phyloP scores from a whole-genome alignment of 2,797 vertebrate species.

The Acrossocheilus wenchowensis region DNA sequence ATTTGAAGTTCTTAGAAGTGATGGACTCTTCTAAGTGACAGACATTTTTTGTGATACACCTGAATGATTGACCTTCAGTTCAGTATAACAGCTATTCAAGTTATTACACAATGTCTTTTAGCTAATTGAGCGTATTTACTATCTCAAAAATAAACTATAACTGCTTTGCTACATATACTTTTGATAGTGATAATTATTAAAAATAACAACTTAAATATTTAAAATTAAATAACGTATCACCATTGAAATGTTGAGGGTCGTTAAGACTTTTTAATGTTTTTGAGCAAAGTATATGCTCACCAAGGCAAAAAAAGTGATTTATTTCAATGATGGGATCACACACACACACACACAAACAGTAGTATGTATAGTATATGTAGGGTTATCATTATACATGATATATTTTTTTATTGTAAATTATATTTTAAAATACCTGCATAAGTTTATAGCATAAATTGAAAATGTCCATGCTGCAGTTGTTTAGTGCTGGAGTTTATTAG shows the following conservation, averaged over 20 bases:
- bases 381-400: neutral
- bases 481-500: neutral
- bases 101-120: neutral
- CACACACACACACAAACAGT: neutral
- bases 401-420: neutral
- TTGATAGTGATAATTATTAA: neutral
- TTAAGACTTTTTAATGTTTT: neutral
- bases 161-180: neutral
- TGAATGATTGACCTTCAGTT: constrained; percentile 10
- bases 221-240: neutral
- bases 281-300: neutral
- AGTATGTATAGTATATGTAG: neutral
- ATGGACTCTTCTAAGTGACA: constrained; percentile 16
- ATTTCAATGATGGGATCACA: neutral
- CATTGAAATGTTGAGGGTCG: neutral
- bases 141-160: neutral
- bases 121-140: neutral
- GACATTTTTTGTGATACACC: neutral
- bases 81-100: neutral
- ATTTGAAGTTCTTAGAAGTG: constrained; percentile 21
- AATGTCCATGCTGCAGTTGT: neutral
- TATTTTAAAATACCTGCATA: neutral
- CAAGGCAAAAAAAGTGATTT: neutral
- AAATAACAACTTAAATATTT: neutral
- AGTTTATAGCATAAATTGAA: neutral